Percentiles rank a stretch among this genome's conserved stretches.
Evolutionary conservation across 2,797 vertebrate genomes (phyloP).

Genomic region (Pelobates cultripes): DNA sequence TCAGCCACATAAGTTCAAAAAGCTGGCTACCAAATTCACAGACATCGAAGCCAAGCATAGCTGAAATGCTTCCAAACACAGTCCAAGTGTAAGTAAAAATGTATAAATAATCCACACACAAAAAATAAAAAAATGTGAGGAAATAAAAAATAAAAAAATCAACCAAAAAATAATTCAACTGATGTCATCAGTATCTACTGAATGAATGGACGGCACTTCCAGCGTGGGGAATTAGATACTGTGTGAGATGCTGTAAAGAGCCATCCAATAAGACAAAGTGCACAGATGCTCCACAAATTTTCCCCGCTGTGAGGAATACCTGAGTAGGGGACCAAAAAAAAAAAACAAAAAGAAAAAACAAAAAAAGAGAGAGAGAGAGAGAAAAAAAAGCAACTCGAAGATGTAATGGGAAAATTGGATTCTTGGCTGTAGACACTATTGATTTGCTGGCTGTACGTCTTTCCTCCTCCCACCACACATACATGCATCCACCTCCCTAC

Average conservation of each 20-base stretch:
- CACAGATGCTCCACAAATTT: conserved; percentile 32
- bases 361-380: too few species aligned
- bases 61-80: conserved; percentile 62
- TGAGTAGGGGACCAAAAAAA: conserved; percentile 59
- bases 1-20: conserved; percentile 89
- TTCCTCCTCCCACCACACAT: conserved; percentile 56
- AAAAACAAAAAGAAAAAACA: conserved; percentile 53
- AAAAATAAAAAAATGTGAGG: background rate
- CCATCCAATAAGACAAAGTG: conserved; percentile 32
- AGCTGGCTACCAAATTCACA: conserved; percentile 88
- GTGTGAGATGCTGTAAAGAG: conserved; percentile 7
- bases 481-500: conserved; percentile 24
- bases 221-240: background rate
- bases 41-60: conserved; percentile 89
- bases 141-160: background rate
- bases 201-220: background rate
- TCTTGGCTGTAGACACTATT: conserved; percentile 73
- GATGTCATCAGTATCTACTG: background rate
- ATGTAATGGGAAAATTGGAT: conserved; percentile 57
- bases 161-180: background rate
- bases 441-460: conserved; percentile 67
- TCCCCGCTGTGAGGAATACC: conserved; percentile 27
- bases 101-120: background rate
- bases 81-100: conserved; percentile 58
- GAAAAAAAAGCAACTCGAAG: conserved; percentile 56